phyloP scores from a whole-genome alignment of 2,888 invertebrate genomes.

The Amitus sp. region DNA sequence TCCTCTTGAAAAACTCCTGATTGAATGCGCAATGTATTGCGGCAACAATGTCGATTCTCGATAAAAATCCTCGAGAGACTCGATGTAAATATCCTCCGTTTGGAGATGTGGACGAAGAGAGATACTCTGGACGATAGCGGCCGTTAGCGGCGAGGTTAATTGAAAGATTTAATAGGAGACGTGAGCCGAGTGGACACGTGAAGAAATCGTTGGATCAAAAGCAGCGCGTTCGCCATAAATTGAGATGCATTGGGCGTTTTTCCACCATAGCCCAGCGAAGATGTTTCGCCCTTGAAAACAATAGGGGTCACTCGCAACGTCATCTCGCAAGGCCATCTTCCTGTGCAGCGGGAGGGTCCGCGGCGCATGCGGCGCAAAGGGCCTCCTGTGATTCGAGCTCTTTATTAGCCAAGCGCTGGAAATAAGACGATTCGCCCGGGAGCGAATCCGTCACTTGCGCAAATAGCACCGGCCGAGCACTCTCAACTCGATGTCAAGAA shows the following conservation, averaged over 20 bases:
- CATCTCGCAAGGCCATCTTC: conserved; percentile 59
- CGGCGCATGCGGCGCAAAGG: conserved; percentile 25
- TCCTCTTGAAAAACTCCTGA: too few species aligned
- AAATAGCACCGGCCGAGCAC: too few species aligned
- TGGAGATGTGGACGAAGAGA: neutral
- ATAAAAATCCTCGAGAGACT: neutral
- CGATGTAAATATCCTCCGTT: neutral
- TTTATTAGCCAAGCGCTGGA: conserved; percentile 50
- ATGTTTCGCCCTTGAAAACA: conserved; percentile 52
- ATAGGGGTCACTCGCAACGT: conserved; percentile 54
- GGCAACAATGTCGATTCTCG: too few species aligned
- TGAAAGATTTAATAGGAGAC: conserved; percentile 17
- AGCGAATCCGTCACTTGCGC: too few species aligned
- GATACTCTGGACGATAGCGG: neutral
- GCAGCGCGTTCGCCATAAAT: conserved; percentile 38
- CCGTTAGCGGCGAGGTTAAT: conserved; percentile 12
- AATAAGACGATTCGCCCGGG: too few species aligned
- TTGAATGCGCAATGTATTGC: too few species aligned
- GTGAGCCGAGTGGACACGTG: neutral
- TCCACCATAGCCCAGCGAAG: conserved; percentile 37
- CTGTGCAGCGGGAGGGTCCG: conserved; percentile 11
- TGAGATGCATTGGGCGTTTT: conserved; percentile 49
- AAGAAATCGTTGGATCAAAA: neutral
- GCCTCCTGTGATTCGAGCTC: conserved; percentile 51
- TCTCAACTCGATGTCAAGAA: too few species aligned